These are phyloP conservation scores for Sialis lutaria DNA, from an alignment of 2,888 invertebrate species.

Conservation along the genomic window DNA sequence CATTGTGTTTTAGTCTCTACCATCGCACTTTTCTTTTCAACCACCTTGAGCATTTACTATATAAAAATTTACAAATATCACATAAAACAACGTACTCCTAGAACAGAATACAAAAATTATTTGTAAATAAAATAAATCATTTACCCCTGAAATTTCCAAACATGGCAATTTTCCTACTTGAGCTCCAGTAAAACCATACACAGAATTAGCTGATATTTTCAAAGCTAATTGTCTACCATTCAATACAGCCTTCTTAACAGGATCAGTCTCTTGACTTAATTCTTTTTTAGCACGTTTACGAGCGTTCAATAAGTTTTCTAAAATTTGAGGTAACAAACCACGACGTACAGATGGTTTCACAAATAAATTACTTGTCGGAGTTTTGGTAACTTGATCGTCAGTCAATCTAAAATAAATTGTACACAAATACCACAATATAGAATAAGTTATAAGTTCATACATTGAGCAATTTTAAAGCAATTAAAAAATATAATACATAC, in stretches of 20 bases:
- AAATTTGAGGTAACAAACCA: conserved; percentile 88
- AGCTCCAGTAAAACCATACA: conserved; percentile 99
- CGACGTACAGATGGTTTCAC: conserved; percentile 72
- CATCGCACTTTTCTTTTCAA: too few relatives aligned
- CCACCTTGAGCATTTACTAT: too few relatives aligned
- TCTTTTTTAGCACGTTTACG: conserved; percentile 90
- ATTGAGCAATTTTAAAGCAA: too few relatives aligned
- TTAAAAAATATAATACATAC: too few relatives aligned
- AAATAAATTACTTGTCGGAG: conserved; percentile 84
- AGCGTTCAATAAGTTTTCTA: conserved; percentile 77
- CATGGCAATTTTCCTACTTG: conserved; percentile 92
- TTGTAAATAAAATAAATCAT: conserved; percentile 9
- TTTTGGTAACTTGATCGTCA: conserved; percentile 63
- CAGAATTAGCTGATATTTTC: conserved; percentile 98
- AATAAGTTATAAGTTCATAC: too few relatives aligned
- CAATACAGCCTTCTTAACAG: conserved; percentile 78
- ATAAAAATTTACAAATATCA: too few relatives aligned
- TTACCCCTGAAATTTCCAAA: conserved; percentile 78
- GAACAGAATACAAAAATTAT: too few relatives aligned
- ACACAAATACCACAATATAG: too few relatives aligned
- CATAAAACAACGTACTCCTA: too few relatives aligned
- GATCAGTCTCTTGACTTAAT: conserved; percentile 89
- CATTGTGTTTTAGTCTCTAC: too few relatives aligned
- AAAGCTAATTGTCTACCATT: conserved; percentile 94
- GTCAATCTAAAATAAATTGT: conserved; percentile 28